Base-by-base conservation (phyloP, 1,140 invertebrate genomes). In the Bradynema listronoti region DNA sequence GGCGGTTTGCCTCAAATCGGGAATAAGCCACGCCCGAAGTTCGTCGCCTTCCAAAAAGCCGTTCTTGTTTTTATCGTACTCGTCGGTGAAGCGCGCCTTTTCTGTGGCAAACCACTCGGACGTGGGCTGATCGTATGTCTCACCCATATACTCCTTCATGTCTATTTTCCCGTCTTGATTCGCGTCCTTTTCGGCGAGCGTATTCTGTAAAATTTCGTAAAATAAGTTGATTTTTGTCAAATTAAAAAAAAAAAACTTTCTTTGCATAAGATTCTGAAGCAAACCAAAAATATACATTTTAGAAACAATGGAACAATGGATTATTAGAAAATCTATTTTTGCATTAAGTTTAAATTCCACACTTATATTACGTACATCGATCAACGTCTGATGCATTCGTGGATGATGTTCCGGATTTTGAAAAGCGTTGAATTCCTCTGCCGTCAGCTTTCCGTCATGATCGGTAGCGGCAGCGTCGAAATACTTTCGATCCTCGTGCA, bases 381-480 rank as follows among this genome's bases (percentile, higher is more conserved):
- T 79, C 61, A 95, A 84, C 51, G 87, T 80, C 24, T 86, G 84
- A 68, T 89, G 83, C 91, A 96, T 96, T 70, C 52, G 46, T 19
- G 36, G 22, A 80, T 88, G 87, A 78, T 97, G 91, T 80, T 95
- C 91, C 0, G 93, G 92, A 81, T 91, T 90, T 36, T 87, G 86
- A 77, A 95, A 96, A 6, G 86, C 84, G 68, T 87, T 81, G 81
- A 89, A 95, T 80, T 98, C 93, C 22, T 85, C 80, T 25, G 83
- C 71, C 69, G 87, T 83, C 29, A 98, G 82, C 45, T 81, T 78
- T 2, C 86, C 87, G 81, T 97, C 89, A 42, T 85, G 83, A 78
- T 96, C 85, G 22, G 81, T 69, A 82, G 97, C 93, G 2, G 92
- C 91, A 5, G 85, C 85, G 52, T 85, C 78, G 80, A 93, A 97